A percentile compares a stretch with the other conserved stretches of the same genome.
These are phyloP conservation scores for Strigamia maritima DNA, from an alignment of 2,888 invertebrate genomes.

Conservation along the genomic window DNA sequence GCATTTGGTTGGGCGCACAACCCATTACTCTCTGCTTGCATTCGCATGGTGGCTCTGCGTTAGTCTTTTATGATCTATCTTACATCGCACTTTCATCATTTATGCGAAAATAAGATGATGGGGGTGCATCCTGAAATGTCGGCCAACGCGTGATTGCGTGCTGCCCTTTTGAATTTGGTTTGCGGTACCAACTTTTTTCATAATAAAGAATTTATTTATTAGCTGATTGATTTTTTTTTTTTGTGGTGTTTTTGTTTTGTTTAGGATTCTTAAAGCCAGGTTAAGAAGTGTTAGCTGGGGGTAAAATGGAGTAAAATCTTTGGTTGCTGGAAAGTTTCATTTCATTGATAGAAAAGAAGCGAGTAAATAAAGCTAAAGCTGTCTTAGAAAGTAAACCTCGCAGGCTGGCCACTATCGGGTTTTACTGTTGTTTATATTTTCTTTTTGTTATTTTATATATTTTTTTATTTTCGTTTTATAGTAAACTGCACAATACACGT, in stretches of 20 bases:
- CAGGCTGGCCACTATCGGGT: background rate
- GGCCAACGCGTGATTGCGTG: background rate
- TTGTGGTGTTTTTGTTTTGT: background rate
- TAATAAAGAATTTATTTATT: too few species aligned
- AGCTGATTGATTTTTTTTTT: background rate
- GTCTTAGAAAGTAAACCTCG: background rate
- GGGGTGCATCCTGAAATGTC: background rate
- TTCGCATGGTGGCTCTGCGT: slow-evolving; percentile 5
- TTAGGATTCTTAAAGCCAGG: background rate
- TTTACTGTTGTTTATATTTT: background rate
- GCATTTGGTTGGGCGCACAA: slow-evolving; percentile 24
- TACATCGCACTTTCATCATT: background rate
- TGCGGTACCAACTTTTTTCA: too few species aligned
- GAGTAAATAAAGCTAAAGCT: background rate
- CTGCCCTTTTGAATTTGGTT: background rate
- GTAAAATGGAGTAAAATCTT: background rate
- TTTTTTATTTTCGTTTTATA: too few species aligned
- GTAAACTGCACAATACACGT: too few species aligned
- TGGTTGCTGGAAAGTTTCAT: background rate
- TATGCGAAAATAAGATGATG: slow-evolving; percentile 15
- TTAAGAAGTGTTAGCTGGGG: background rate
- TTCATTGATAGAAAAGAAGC: background rate
- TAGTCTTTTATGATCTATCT: slow-evolving; percentile 21
- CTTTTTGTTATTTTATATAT: background rate
- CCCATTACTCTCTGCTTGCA: slow-evolving; percentile 24